These are phyloP conservation scores for Keiferia lycopersicella DNA, from an alignment of 2,888 invertebrate species.

Conservation along the genomic window DNA sequence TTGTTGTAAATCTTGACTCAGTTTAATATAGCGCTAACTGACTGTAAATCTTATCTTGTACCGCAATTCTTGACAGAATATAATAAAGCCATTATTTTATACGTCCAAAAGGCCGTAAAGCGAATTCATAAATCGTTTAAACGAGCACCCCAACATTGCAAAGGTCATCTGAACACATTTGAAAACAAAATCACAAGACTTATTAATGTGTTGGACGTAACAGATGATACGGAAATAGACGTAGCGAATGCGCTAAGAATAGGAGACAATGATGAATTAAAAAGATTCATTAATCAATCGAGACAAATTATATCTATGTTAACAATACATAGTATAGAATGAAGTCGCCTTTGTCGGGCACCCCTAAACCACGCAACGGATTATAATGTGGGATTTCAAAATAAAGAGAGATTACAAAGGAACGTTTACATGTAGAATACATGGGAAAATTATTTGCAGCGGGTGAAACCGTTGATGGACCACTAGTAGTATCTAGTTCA, in stretches of 20 bases:
- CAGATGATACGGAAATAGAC: constrained; percentile 23
- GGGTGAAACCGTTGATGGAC: too few species aligned
- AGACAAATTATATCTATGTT: background rate
- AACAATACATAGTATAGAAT: too few species aligned
- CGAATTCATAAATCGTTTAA: constrained; percentile 4
- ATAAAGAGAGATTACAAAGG: too few species aligned
- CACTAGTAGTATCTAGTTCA: background rate
- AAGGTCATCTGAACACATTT: constrained; percentile 10
- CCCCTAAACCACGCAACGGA: background rate
- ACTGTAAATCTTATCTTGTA: background rate
- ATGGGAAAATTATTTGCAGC: too few species aligned
- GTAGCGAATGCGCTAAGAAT: constrained; percentile 32
- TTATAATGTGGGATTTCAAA: background rate
- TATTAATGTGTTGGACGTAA: constrained; percentile 10
- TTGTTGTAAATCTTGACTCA: constrained; percentile 13
- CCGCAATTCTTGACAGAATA: background rate
- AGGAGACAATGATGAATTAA: constrained; percentile 37
- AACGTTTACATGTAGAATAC: too few species aligned
- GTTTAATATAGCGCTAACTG: constrained; percentile 5
- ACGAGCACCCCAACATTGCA: constrained; percentile 13
- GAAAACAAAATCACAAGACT: constrained; percentile 22
- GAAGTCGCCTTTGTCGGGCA: too few species aligned
- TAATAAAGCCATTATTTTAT: background rate
- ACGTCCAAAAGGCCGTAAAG: constrained; percentile 1
- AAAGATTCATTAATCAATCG: constrained; percentile 35